Evolutionary conservation across 2,113 vertebrate species (phyloP).

Genomic region (Psammodynastes pulverulentus): DNA sequence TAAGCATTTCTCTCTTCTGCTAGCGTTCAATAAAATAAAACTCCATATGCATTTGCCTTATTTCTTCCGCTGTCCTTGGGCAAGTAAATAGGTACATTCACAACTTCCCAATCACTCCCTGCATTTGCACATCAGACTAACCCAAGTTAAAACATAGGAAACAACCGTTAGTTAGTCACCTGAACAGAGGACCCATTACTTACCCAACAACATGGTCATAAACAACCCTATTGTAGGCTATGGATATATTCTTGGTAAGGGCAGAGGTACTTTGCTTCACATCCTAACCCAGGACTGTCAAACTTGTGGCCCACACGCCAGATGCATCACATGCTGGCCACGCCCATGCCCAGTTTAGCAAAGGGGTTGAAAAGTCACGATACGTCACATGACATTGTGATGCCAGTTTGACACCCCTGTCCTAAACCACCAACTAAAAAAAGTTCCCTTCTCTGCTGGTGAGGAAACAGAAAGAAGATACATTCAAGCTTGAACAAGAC

Average conservation of each 20-base stretch:
- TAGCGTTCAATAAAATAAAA: not conserved
- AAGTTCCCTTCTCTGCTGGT: not conserved
- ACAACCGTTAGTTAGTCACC: not conserved
- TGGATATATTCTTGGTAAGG: not conserved
- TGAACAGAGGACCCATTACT: not conserved
- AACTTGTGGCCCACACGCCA: too few relatives aligned
- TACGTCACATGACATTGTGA: too few relatives aligned
- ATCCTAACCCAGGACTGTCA: not conserved
- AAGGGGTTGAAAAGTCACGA: too few relatives aligned
- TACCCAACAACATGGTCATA: not conserved
- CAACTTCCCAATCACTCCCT: not conserved
- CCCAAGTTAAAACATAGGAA: not conserved
- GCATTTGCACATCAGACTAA: not conserved
- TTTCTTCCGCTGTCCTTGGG: not conserved
- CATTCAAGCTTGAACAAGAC: not conserved
- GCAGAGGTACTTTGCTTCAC: not conserved
- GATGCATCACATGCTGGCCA: too few relatives aligned
- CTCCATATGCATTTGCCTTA: not conserved
- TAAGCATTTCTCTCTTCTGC: not conserved
- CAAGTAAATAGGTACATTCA: not conserved
- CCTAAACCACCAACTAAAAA: not conserved
- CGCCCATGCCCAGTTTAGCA: too few relatives aligned
- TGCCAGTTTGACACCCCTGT: not conserved
- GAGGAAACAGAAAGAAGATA: not conserved
- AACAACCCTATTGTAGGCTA: not conserved